Conservation (phyloP, 2,113 vertebrate genomes). For the Trematocara nigrifrons region DNA sequence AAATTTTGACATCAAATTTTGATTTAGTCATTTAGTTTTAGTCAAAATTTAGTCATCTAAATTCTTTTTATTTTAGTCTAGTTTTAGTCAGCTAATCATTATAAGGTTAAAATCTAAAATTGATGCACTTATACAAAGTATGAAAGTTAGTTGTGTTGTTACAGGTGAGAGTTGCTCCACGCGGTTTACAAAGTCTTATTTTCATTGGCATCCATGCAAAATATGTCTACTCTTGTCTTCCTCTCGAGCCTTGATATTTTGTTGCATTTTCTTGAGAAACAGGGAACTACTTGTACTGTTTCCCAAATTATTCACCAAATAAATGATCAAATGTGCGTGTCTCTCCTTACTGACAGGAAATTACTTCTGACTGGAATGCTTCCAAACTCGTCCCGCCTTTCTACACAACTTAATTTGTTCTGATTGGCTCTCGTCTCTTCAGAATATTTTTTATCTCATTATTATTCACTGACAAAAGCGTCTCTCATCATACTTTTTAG, state of each 20-base stretch:
- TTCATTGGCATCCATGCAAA: background rate
- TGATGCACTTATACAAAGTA: background rate
- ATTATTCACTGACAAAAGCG: background rate
- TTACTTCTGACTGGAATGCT: background rate
- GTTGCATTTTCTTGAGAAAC: background rate
- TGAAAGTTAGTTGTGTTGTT: background rate
- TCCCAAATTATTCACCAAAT: background rate
- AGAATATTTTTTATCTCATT: background rate
- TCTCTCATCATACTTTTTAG: background rate
- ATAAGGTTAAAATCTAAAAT: background rate
- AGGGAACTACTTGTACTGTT: background rate
- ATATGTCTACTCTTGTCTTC: background rate
- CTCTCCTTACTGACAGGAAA: background rate
- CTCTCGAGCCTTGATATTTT: background rate
- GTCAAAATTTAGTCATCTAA: background rate
- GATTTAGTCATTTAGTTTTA: background rate
- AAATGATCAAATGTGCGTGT: background rate
- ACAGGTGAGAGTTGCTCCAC: background rate
- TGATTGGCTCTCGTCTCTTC: background rate
- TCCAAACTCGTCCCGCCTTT: background rate
- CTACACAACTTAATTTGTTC: background rate
- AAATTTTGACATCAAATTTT: background rate
- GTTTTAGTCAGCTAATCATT: background rate
- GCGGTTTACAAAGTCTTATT: background rate
- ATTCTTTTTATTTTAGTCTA: background rate